Base-by-base conservation (phyloP, 2,888 invertebrate genomes). In the Petrolisthes manimaculis region DNA sequence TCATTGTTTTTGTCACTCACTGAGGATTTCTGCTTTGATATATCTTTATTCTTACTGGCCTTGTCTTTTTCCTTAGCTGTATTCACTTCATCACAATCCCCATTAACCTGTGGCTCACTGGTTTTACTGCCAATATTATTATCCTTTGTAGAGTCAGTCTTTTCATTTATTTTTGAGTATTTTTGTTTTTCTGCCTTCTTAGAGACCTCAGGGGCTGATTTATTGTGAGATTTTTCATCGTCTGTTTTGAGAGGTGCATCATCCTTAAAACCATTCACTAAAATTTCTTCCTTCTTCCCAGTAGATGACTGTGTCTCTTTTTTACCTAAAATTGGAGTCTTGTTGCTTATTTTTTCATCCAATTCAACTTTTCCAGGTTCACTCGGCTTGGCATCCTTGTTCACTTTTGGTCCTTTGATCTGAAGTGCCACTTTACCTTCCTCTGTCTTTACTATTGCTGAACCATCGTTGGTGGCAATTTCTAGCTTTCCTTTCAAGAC, bases 401-500 rank as follows among this genome's bases (percentile, higher is more conserved):
- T 18, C n/a, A 14, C 21, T 5, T 9, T n/a, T 6, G 69, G 6
- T 8, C 4, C 82, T 24, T 61, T 56, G 69, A 69, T n/a, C 6
- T 14, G 67, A 4, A 53, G 5, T 14, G 14, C 24, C 67, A 69
- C 82, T 51, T 82, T 82, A 18, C 69, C 82, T 74, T 67, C 53
- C 54, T 53, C 67, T 75, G 75, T 21, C 54, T 61, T 79, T 51
- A 85, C 54, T 14, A 54, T 69, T 51, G 85, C 71, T 54, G 81
- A 55, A 4, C 77, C 81, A 67, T 80, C 80, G 56, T 18, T 67
- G 5, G 88, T 24, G 24, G 84, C 81, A 75, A 88, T 84, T 54
- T 84, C 71, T 18, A 84, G 81, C 79, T 88, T 88, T 18, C 84
- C 88, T 14, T 79, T 88, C n/a, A 88, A 61, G 54, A 88, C 67